Base-by-base conservation (phyloP, 2,797 vertebrate species). In the Enteromius mattozi region DNA sequence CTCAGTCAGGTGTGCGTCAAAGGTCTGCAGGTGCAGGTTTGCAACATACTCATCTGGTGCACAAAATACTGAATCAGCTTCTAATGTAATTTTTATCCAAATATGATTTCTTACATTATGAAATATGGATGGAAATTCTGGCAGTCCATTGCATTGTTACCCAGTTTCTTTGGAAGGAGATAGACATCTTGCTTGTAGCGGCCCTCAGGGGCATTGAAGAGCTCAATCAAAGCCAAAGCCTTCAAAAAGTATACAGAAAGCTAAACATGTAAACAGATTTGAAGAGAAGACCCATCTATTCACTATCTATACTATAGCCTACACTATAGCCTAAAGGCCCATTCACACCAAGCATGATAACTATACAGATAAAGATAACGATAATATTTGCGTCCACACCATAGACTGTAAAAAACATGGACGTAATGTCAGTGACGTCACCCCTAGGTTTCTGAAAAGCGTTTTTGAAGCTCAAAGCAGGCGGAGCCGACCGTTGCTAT, bases 21-120 rank as follows among this genome's bases (percentile, higher is more conserved):
- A 99, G 0, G 95, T 96, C 0, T 96, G 95, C 86, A 99, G 95
- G 90, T 99, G 98, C 42, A 99, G 97, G 80, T 94, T 96, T 3
- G 98, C 97, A 85, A 98, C 96, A 21, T 97, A 99, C 90, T 99
- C 98, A 81, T 99, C 98, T 99, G 92, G n/a, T 93, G 94, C 21
- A 68, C 30, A 51, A 86, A 78, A 69, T 45, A 40, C 14, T 61
- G 2, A 33, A 45, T 19, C 56, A 9, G 40, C 27, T 17, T 75
- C 0, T 33, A 42, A 66, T 35, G 37, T 37, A 1, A 56, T 76
- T 77, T 40, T 61, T n/a, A 61, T 61, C 8, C 19, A 56, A 16
- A 56, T 9, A 37, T 56, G 10, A 30, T 59, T 49, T 10, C 5
- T 8, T 63, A 21, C 30, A 51, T 42, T 8, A 40, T 70, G 6